phyloP scores from a whole-genome alignment of 2,113 vertebrate genomes.

The Gambusia holbrooki region DNA sequence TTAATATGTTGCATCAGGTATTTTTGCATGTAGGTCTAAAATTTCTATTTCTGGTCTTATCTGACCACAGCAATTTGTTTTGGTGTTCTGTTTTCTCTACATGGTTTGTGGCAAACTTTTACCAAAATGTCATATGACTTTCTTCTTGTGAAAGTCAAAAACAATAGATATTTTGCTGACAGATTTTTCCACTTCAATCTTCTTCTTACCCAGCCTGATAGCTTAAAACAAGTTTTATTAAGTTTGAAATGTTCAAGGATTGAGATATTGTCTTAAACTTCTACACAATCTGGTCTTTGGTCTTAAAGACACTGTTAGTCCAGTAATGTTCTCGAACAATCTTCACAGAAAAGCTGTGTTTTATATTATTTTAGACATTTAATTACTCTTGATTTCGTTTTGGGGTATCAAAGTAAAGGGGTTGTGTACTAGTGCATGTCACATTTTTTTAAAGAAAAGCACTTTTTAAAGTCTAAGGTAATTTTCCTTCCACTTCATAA shows the following conservation, averaged over 20 bases:
- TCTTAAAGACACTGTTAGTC: background rate
- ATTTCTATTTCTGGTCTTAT: background rate
- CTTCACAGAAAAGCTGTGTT: background rate
- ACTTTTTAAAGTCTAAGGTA: background rate
- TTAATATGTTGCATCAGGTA: no score
- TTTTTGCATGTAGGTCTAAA: background rate
- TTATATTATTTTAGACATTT: no score
- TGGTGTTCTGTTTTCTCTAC: no score
- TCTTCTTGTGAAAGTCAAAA: no score
- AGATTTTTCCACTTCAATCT: background rate
- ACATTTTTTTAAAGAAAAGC: background rate
- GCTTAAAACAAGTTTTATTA: background rate
- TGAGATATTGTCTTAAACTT: background rate
- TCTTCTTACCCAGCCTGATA: background rate
- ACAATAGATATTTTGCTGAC: background rate
- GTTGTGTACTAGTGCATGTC: background rate
- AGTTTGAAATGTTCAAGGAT: background rate
- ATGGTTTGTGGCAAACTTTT: no score
- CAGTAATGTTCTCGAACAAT: background rate
- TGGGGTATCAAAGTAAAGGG: background rate
- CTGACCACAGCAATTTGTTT: background rate
- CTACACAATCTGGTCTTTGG: background rate
- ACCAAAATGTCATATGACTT: no score
- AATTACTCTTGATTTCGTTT: no score
- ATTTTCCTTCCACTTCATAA: background rate